Evolutionary conservation across 2,113 vertebrate species (phyloP).

Genomic region (Epinephelus fuscoguttatus): DNA sequence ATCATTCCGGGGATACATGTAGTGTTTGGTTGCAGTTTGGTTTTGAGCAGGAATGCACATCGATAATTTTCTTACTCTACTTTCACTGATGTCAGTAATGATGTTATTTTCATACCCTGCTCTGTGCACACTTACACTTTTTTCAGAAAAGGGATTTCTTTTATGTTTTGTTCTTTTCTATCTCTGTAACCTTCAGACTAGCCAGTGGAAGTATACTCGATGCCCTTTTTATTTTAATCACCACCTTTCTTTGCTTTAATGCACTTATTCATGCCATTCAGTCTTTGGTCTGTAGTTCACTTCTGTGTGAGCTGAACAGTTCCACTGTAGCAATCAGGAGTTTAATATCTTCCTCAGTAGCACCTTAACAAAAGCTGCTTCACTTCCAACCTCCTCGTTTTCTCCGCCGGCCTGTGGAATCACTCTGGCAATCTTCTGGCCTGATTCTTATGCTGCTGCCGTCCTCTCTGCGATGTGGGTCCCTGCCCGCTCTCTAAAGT

Average conservation of each 20-base stretch:
- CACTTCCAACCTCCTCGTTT: background rate
- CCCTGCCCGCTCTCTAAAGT: slow-evolving; percentile 2
- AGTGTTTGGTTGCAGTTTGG: no score
- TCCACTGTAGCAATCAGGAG: background rate
- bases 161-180: background rate
- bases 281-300: background rate
- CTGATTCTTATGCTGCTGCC: slow-evolving; percentile 31
- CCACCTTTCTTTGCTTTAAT: background rate
- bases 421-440: background rate
- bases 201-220: background rate
- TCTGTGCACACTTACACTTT: background rate
- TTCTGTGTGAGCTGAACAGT: background rate
- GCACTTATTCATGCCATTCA: background rate
- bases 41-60: no score
- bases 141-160: background rate
- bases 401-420: background rate
- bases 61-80: background rate
- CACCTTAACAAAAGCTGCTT: background rate
- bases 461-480: background rate
- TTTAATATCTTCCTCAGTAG: slow-evolving; percentile 10
- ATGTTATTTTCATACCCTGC: background rate
- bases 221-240: background rate
- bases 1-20: no score
- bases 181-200: background rate
- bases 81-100: background rate